Base-by-base conservation (phyloP, 2,113 vertebrate genomes). In the Catagonus wagneri region DNA sequence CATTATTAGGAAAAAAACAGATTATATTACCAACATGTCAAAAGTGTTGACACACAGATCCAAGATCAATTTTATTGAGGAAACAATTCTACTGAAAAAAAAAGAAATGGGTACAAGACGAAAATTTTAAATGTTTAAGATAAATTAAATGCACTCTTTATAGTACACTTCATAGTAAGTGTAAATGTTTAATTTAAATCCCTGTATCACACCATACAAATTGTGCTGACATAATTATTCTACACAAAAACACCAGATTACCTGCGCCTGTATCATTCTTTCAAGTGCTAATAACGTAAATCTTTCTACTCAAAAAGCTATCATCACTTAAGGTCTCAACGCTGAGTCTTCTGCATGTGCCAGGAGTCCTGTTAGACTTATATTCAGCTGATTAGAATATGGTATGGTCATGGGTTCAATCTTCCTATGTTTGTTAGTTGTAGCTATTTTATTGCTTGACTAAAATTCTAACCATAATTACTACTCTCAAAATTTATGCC, bases 81-180 rank as follows among this genome's bases (percentile, higher is more conserved):
- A 83, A 97, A 95, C 23, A 90, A 75, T 80, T 75, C 52, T 86
- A 93, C 14, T 65, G 54, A 92, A 88, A 74, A 61, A 58, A 84
- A 87, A 36, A 76, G 6, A 34, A 39, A 29, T 69, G 68, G 32
- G n/a, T 25, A 84, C 15, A 65, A 75, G 16, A 63, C 52, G 39
- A 69, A 89, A 65, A 58, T 22, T 36, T 39, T 76, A 71, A 65
- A 86, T 60, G 9, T 78, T 88, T 88, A 87, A 71, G 39, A 23
- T 83, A 87, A 52, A 6, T 63, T 91, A 83, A 79, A 58, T 74
- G 12, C 56, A 93, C 16, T 75, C 17, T n/a, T 68, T 61, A 44
- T 75, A 61, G 17, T 25, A 65, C 27, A 20, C 14, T 66, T 90
- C 20, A 69, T 36, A 90, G 56, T 12, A 58, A 56, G 22, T 61